Evolutionary conservation across 2,113 vertebrate genomes (phyloP).

Genomic region (Coracopsis vasa): DNA sequence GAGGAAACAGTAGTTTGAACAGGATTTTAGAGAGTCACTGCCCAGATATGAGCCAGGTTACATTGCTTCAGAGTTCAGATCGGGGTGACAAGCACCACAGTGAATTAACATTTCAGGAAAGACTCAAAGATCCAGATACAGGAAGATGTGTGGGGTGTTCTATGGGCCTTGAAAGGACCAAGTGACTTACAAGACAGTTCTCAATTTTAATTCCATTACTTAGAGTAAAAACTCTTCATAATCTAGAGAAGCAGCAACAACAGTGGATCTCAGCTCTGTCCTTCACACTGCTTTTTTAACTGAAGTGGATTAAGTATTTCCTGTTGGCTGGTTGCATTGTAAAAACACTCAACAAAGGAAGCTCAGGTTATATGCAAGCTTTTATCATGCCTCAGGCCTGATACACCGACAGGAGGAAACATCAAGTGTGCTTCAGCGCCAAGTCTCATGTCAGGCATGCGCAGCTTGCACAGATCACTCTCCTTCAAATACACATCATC

Average conservation of each 20-base stretch:
- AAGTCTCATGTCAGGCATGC: neutral
- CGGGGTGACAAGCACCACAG: rapidly evolving
- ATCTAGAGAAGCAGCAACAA: neutral
- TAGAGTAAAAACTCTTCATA: neutral
- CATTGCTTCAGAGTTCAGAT: neutral
- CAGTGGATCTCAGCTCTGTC: neutral
- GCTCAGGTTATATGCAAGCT: neutral
- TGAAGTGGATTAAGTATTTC: neutral
- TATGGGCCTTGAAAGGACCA: rapidly evolving
- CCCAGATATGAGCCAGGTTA: neutral
- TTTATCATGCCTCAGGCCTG: neutral
- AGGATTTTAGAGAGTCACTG: neutral
- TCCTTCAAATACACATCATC: neutral
- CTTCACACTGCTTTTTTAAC: neutral
- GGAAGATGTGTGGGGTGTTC: rapidly evolving
- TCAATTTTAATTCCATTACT: neutral
- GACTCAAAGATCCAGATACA: neutral
- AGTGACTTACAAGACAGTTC: neutral
- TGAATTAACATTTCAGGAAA: neutral
- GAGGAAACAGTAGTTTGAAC: neutral
- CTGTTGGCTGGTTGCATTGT: neutral
- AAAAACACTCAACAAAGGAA: neutral
- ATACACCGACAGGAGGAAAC: neutral
- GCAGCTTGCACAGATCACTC: neutral
- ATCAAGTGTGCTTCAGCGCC: neutral